Conservation (phyloP, 2,888 invertebrate genomes). For the Pyrrhosoma nymphula region DNA sequence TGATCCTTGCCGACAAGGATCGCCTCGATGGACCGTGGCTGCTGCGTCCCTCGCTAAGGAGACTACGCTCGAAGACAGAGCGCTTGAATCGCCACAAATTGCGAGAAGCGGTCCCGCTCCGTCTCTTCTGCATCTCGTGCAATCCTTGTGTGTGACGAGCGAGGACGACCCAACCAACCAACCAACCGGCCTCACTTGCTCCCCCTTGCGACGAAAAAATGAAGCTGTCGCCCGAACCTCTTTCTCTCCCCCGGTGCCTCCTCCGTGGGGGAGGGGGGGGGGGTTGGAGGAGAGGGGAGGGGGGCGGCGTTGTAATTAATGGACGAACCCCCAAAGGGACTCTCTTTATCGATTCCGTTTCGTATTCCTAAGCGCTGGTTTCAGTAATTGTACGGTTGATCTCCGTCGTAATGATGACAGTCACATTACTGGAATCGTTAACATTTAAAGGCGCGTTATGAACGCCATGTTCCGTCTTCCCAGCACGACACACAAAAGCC, state of each 20-base stretch:
- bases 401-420: constrained; percentile 24
- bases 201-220: not conserved
- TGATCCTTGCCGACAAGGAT: too few relatives aligned
- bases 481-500: not conserved
- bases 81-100: too few relatives aligned
- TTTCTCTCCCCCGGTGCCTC: not conserved
- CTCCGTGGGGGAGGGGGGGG: too few relatives aligned
- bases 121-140: too few relatives aligned
- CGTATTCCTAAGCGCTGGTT: not conserved
- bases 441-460: not conserved
- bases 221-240: not conserved
- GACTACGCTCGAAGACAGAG: too few relatives aligned
- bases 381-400: constrained; percentile 1
- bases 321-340: not conserved
- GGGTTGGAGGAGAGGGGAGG: too few relatives aligned
- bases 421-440: not conserved
- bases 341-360: constrained; percentile 29
- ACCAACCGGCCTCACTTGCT: not conserved
- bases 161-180: not conserved
- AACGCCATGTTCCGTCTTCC: not conserved
- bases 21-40: too few relatives aligned
- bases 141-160: too few relatives aligned
- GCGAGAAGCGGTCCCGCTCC: too few relatives aligned
- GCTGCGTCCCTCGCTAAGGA: too few relatives aligned
- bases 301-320: not conserved